Evolutionary conservation across 2,113 vertebrate species (phyloP), one percentile per base, ranked within the genome.

Genomic region (Picathartes gymnocephalus): DNA sequence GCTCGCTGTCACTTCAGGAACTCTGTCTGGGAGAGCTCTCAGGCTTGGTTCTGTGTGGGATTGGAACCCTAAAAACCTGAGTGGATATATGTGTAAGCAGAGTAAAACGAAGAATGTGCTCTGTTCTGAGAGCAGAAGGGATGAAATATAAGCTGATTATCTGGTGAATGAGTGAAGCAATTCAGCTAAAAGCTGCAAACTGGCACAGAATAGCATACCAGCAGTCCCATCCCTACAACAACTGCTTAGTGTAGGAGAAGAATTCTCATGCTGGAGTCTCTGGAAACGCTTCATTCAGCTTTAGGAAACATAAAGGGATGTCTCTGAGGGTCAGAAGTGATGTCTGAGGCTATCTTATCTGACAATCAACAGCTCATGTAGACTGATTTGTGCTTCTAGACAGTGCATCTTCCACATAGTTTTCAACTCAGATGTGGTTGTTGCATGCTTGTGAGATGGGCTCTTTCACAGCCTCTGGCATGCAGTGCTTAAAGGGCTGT

Each of bases 391-490:
- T 71, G 71, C 92, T 88, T 50, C 69, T 77, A 65, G 81, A 74
- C 65, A 87, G 74, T 27, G 31, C 45, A 17, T 82, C 90, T 95
- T 88, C 33, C 64, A 14, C 62, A 33, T 54, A 45, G 76, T 62
- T 83, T 92, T 71, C 45, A 80, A 39, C 65, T 92, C 61, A 18
- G 2, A 64, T 28, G 48, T 86, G 76, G 44, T 25, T 53, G 86
- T 17, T 60, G 74, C 76, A 11, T 10, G 65, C 76, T 40, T 48
- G 65, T 45, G 51, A 81, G 71, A 71, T 71, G 88, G 76, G 69
- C 69, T 96, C 60, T 86, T 68, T 83, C 31, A 73, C 86, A 88
- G 88, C 92, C 72, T 81, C 86, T 92, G 92, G 87, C 90, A 92
- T 74, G 90, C 79, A n/a, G 68, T 78, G 94, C 86, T 90, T 78